A percentile compares a stretch with the other conserved stretches of the same genome.
Evolutionary conservation across 1,140 invertebrate genomes (phyloP).

Genomic region (Metaphire vulgaris): DNA sequence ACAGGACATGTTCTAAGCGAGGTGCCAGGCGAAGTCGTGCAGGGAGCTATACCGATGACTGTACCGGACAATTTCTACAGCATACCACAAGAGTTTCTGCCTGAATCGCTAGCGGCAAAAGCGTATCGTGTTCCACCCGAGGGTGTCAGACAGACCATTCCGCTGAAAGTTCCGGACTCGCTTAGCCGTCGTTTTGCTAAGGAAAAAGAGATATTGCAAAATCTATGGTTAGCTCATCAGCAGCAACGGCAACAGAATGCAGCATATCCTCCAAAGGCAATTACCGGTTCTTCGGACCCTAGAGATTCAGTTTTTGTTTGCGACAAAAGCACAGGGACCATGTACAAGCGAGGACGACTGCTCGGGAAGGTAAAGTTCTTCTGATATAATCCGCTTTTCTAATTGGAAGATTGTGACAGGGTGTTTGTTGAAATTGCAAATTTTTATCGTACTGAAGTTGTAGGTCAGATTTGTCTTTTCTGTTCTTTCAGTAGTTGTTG

Average conservation of each 20-base stretch:
- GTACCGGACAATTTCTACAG: too few species aligned
- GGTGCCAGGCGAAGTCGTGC: neutral
- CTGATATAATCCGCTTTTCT: too few species aligned
- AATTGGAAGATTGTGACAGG: too few species aligned
- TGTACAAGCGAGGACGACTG: neutral
- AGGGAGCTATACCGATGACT: neutral
- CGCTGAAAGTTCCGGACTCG: neutral
- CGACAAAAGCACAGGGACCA: neutral
- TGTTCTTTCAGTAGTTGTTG: too few species aligned
- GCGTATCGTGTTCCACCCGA: neutral
- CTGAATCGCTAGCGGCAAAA: too few species aligned
- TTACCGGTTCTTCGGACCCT: neutral
- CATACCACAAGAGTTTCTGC: too few species aligned
- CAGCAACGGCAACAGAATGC: neutral
- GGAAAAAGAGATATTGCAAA: neutral
- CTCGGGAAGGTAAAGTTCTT: neutral
- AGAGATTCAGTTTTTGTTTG: neutral
- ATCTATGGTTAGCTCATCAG: neutral
- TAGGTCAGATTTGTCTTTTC: too few species aligned
- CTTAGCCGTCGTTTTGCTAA: neutral
- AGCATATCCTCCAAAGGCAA: constrained; percentile 1
- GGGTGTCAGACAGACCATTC: neutral
- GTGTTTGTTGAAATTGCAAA: too few species aligned
- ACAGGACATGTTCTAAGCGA: neutral
- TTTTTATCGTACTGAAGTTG: too few species aligned